phyloP scores from a whole-genome alignment of 2,797 vertebrate species.

The Apodemus agrarius region DNA sequence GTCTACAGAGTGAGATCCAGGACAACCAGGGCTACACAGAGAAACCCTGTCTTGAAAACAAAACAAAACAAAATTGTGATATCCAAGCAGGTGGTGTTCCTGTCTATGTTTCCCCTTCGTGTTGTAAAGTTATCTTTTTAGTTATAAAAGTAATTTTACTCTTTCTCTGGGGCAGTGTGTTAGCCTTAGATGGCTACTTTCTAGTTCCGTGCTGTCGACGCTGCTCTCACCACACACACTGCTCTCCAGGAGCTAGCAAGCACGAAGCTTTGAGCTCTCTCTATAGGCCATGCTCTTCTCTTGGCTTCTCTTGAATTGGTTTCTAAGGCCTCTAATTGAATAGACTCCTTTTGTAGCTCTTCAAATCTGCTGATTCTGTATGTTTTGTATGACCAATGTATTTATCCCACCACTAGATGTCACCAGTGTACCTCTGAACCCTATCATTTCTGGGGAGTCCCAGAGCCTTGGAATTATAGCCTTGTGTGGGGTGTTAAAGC shows the following conservation, averaged over 20 bases:
- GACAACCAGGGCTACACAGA: background rate
- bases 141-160: background rate
- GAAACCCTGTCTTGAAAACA: background rate
- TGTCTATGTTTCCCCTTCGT: background rate
- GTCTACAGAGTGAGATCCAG: background rate
- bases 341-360: background rate
- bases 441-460: background rate
- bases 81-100: background rate
- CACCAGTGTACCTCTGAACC: constrained; percentile 59
- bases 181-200: background rate
- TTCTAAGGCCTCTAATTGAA: constrained; percentile 15
- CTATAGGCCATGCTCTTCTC: background rate
- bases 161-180: background rate
- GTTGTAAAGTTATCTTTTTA: constrained; percentile 10
- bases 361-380: background rate
- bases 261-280: background rate
- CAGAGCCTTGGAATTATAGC: background rate
- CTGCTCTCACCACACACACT: background rate
- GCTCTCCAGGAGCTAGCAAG: background rate
- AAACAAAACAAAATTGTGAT: background rate
- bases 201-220: background rate
- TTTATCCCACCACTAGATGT: constrained; percentile 70
- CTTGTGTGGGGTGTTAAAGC: background rate
- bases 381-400: background rate
- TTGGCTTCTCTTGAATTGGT: constrained; percentile 9